Evolutionary conservation across 2,113 vertebrate species (phyloP).

Genomic region (Tetrax tetrax): DNA sequence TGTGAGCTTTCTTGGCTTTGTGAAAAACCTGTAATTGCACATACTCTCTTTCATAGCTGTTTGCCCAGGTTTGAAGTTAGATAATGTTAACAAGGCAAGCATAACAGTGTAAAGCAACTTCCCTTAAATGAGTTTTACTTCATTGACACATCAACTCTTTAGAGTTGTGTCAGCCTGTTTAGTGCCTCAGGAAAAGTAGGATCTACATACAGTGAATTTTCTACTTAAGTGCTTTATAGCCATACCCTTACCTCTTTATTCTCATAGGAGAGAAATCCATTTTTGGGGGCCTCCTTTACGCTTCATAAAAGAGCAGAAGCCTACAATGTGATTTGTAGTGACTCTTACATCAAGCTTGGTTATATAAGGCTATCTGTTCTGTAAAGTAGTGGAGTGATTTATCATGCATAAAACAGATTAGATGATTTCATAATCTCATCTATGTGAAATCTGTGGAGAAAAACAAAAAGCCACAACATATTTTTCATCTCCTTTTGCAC

Average conservation of each 20-base stretch:
- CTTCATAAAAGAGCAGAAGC: neutral
- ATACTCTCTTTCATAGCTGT: neutral
- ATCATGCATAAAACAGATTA: constrained; percentile 54
- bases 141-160: neutral
- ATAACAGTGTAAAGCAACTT: neutral
- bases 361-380: constrained; percentile 41
- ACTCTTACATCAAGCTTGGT: neutral
- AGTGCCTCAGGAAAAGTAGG: neutral
- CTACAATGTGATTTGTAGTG: neutral
- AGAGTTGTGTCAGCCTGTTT: neutral
- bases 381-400: constrained; percentile 23
- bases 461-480: neutral
- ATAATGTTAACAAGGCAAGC: neutral
- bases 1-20: neutral
- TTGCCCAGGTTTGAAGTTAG: neutral
- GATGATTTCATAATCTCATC: constrained; percentile 43
- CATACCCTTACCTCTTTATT: neutral
- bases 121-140: neutral
- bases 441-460: neutral
- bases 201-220: neutral
- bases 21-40: neutral
- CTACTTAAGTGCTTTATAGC: neutral
- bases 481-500: neutral
- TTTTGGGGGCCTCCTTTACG: neutral
- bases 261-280: neutral